These are phyloP conservation scores for Stegostoma tigrinum DNA, from an alignment of 2,113 vertebrate genomes.

Conservation along the genomic window DNA sequence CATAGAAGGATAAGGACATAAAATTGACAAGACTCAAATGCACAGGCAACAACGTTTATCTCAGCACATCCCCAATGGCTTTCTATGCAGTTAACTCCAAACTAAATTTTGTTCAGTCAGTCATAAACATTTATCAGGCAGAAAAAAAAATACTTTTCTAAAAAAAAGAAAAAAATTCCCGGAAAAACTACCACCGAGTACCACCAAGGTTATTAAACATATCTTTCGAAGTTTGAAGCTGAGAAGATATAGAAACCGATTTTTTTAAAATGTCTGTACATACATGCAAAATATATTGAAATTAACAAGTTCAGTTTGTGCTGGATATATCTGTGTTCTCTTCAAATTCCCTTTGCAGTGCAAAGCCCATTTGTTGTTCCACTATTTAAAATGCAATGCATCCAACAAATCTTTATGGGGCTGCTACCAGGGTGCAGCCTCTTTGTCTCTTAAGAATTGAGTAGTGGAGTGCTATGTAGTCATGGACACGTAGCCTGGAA, in stretches of 20 bases:
- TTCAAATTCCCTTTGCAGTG: too few species aligned
- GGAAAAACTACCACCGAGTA: neutral
- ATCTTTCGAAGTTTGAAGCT: neutral
- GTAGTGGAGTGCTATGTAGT: neutral
- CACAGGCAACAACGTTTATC: neutral
- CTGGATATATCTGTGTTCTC: neutral
- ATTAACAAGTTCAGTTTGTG: conserved; percentile 5
- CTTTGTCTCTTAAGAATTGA: neutral
- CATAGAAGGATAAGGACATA: neutral
- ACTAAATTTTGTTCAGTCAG: neutral
- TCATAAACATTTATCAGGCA: neutral
- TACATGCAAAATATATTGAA: neutral
- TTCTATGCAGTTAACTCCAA: neutral
- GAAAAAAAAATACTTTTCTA: neutral
- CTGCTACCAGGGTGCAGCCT: neutral
- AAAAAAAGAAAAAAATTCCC: neutral
- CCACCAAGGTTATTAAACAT: neutral
- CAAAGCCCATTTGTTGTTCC: too few species aligned
- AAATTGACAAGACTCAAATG: neutral
- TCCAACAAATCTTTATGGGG: neutral
- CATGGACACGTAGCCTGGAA: neutral
- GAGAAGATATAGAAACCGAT: neutral
- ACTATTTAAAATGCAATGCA: too few species aligned
- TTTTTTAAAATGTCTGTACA: neutral
- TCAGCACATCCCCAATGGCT: neutral